Percentiles rank a stretch among this genome's conserved stretches.
Conservation (phyloP, 1,140 invertebrate species). For the Venturia canescens region DNA sequence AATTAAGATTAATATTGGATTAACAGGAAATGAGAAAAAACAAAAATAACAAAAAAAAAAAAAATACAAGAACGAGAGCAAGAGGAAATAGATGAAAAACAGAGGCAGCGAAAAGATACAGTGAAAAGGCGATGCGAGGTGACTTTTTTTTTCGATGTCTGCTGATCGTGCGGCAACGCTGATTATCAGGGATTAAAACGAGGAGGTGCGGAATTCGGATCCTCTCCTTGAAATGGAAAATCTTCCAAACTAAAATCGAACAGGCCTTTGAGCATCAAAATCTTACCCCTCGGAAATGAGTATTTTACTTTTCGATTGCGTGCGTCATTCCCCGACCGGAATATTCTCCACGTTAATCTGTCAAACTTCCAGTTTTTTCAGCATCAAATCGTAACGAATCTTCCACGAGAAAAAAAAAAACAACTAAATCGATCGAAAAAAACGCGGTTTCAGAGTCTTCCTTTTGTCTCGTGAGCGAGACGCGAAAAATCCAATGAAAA, state of each 20-base stretch:
- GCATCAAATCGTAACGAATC: not conserved
- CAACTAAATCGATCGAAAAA: not conserved
- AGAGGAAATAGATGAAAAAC: constrained; percentile 33
- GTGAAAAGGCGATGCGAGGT: constrained; percentile 64
- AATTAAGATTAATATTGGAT: constrained; percentile 73
- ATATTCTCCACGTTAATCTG: constrained; percentile 13
- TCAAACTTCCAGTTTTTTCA: constrained; percentile 21
- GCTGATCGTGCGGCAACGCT: constrained; percentile 67
- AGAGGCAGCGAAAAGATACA: constrained; percentile 39
- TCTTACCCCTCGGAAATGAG: not conserved
- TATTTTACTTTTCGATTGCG: not conserved
- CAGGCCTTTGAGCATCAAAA: not conserved
- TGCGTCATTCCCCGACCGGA: not conserved
- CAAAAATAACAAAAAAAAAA: constrained; percentile 41
- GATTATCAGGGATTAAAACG: constrained; percentile 62
- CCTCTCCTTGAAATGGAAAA: not conserved
- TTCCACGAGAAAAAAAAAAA: constrained; percentile 6
- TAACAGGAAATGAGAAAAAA: constrained; percentile 18
- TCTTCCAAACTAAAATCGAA: constrained; percentile 1
- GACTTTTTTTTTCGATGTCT: constrained; percentile 74
- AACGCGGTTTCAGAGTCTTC: constrained; percentile 11
- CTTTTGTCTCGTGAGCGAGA: not conserved
- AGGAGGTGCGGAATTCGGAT: constrained; percentile 42
- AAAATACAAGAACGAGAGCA: not conserved
- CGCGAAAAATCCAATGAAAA: constrained; percentile 35